Evolutionary conservation across 2,113 vertebrate genomes (phyloP), one percentile per base, ranked within the genome.

Genomic region (Cygnus atratus): DNA sequence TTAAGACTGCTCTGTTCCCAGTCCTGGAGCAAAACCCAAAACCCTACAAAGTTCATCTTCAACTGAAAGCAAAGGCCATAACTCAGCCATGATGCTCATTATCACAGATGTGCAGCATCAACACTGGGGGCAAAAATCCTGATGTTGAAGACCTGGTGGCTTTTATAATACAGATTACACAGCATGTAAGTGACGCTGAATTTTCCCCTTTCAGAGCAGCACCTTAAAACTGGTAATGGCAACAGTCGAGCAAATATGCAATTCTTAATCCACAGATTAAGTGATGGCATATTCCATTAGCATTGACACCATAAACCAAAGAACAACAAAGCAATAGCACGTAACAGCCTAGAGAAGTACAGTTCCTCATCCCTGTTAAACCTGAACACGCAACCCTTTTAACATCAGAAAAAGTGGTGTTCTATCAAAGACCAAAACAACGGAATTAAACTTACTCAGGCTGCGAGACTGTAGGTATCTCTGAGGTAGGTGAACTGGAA

Each of bases 401-500:
- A 84, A 62, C 22, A 46, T 26, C 37, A 74, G 46, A 63, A 9
- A 14, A 54, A 77, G 22, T 1, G 3, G 37, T 29, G 44, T 1
- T 62, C 19, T 50, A 55, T 66, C 52, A 14, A 66, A 87, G 26
- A 62, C 4, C 29, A 54, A 78, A 74, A 11, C 6, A 83, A 66
- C 13, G 21, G 52, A 54, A 57, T 4, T 29, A 22, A 58, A 22
- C 98, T 99, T 98, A 99, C 99, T 98, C 90, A 18, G 98, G 96
- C 84, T 98, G 98, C 26, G 96, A 95, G 80, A 97, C 88, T 81
- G 96, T 95, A 93, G 98, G 95, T 80, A 97, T 98, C 95, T 98
- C 97, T 98, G 99, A 99, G 99, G 99, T 99, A 99, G 99, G 98
- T 97, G 97, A 97, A 97, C 97, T 98, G 90, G 98, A 97, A 90